Conservation (phyloP, 2,113 vertebrate species). For the Mus spicilegus region DNA sequence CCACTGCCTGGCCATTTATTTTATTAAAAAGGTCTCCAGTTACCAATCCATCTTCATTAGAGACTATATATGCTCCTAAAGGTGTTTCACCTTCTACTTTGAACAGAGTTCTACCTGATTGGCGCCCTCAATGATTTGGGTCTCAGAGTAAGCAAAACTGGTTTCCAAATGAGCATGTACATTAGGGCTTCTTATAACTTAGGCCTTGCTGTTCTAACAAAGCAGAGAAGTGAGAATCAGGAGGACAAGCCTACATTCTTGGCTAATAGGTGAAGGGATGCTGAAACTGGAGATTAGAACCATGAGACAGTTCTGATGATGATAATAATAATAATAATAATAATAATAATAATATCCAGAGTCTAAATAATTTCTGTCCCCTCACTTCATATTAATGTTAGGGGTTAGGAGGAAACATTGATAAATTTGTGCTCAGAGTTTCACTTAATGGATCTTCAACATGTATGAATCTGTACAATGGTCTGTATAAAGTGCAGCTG, state of each 20-base stretch:
- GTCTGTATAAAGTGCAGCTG: neutral
- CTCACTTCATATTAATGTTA: neutral
- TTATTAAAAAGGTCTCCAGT: neutral
- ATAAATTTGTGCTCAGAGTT: slow-evolving; percentile 41
- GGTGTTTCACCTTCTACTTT: neutral
- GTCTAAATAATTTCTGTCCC: neutral
- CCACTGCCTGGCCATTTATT: neutral
- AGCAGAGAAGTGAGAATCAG: neutral
- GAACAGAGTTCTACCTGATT: neutral
- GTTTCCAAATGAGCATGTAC: neutral
- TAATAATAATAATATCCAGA: neutral
- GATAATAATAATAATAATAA: neutral
- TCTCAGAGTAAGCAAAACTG: slow-evolving; percentile 9
- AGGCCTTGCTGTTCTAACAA: neutral
- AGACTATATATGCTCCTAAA: neutral
- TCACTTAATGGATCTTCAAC: neutral
- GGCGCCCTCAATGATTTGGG: neutral
- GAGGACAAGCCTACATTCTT: neutral
- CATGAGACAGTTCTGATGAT: neutral
- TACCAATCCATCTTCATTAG: neutral
- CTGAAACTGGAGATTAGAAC: neutral
- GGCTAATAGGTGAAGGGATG: neutral
- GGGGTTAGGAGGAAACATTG: neutral
- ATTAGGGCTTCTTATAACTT: slow-evolving; percentile 7
- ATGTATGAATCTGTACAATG: neutral